These are phyloP conservation scores for Myoxocephalus aenaeus DNA, from an alignment of 2,797 vertebrate species.

Conservation along the genomic window DNA sequence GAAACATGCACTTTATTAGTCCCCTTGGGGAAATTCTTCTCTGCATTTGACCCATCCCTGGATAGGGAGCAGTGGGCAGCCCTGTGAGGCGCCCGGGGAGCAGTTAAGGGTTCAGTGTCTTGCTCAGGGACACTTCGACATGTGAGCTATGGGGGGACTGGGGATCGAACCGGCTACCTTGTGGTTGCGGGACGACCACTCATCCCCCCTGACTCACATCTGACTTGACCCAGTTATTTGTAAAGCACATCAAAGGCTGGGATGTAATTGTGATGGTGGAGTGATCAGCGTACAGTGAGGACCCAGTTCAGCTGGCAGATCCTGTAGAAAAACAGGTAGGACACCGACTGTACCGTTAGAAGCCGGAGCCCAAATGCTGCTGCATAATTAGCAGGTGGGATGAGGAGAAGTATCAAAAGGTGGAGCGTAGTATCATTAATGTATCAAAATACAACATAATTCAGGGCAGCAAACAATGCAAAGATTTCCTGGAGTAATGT, in stretches of 20 bases:
- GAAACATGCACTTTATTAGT: too few relatives aligned
- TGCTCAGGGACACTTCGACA: too few relatives aligned
- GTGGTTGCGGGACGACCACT: too few relatives aligned
- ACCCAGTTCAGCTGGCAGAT: slow-evolving; percentile 38
- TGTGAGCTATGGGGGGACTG: too few relatives aligned
- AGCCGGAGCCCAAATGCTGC: slow-evolving; percentile 47
- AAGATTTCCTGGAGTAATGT: background rate
- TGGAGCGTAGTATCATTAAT: slow-evolving; percentile 49
- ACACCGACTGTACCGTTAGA: slow-evolving; percentile 25
- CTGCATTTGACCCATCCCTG: too few relatives aligned
- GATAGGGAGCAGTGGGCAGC: too few relatives aligned
- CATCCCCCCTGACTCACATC: slow-evolving; percentile 65
- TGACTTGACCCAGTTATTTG: slow-evolving; percentile 69
- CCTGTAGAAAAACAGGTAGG: slow-evolving; percentile 56
- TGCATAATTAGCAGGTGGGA: slow-evolving; percentile 58
- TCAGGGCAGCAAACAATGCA: background rate
- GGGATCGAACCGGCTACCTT: too few relatives aligned
- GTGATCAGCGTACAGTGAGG: slow-evolving; percentile 27
- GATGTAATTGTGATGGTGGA: slow-evolving; percentile 63
- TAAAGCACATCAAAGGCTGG: slow-evolving; percentile 70
- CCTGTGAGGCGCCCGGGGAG: too few relatives aligned
- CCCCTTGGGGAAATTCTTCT: too few relatives aligned
- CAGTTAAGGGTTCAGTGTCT: too few relatives aligned
- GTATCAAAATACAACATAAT: background rate
- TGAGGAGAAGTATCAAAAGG: slow-evolving; percentile 46